Percentiles rank a stretch among this genome's conserved stretches.
Evolutionary conservation across 2,113 vertebrate genomes (phyloP).

Genomic region (Cariama cristata): DNA sequence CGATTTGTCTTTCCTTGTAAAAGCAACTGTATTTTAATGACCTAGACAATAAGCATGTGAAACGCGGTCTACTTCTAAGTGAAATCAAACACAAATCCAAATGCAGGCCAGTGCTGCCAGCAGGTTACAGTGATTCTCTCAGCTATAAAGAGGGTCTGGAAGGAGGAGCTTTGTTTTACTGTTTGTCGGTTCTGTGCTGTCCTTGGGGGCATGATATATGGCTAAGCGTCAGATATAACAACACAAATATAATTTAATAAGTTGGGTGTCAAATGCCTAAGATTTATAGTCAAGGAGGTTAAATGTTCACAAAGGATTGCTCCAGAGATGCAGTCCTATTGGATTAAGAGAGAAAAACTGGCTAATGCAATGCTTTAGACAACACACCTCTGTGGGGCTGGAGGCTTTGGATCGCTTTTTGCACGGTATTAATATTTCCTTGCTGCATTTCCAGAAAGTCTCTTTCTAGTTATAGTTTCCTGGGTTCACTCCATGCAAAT

Average conservation of each 20-base stretch:
- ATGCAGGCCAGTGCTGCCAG: not conserved
- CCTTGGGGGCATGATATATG: constrained; percentile 27
- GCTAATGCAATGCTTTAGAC: not conserved
- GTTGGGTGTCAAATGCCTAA: constrained; percentile 51
- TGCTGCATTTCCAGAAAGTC: constrained; percentile 19
- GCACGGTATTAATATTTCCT: constrained; percentile 30
- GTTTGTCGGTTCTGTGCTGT: not conserved
- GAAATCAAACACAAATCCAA: constrained; percentile 8
- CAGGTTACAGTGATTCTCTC: not conserved
- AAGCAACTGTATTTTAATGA: not conserved
- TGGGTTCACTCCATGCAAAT: constrained; percentile 10
- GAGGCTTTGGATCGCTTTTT: not conserved
- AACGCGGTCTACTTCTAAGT: not conserved
- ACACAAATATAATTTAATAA: constrained; percentile 60
- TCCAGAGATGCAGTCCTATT: constrained; percentile 30
- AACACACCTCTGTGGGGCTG: not conserved
- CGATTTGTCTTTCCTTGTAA: not conserved
- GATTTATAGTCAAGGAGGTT: constrained; percentile 54
- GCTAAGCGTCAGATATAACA: constrained; percentile 10
- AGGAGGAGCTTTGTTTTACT: not conserved
- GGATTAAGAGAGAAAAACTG: constrained; percentile 51
- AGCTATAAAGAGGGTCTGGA: not conserved
- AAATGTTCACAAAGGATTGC: constrained; percentile 22
- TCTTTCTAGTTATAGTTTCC: constrained; percentile 38
- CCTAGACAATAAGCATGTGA: not conserved